These are phyloP conservation scores for Phenganax stokvisi DNA, from an alignment of 92 coral and sea anemone genomes.

Conservation along the genomic window DNA sequence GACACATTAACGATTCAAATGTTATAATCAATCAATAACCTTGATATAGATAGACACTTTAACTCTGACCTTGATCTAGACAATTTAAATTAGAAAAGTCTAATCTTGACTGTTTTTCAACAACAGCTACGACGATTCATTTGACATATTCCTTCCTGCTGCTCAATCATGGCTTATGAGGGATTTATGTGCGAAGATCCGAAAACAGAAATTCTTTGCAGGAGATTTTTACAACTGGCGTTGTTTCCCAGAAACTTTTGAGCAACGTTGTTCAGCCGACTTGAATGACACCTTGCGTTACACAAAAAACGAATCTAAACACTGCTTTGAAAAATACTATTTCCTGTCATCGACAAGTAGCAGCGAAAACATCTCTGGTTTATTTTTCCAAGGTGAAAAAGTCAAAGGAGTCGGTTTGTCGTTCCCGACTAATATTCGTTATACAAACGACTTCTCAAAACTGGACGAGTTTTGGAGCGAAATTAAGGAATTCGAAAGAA, in stretches of 20 bases:
- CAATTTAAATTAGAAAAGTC: too few species aligned
- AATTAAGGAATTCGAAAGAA: slow-evolving; percentile 50
- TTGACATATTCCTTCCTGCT: slow-evolving; percentile 52
- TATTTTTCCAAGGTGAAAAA: slow-evolving; percentile 3
- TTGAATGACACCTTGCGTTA: background rate
- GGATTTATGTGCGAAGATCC: slow-evolving; percentile 50
- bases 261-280: background rate
- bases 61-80: too few species aligned
- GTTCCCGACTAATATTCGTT: slow-evolving; percentile 54
- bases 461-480: slow-evolving; percentile 68
- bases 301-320: too few species aligned
- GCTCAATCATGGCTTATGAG: slow-evolving; percentile 62
- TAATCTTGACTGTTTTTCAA: too few species aligned
- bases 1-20: too few species aligned
- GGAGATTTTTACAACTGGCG: background rate
- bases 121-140: slow-evolving; percentile 45
- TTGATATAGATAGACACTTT: too few species aligned
- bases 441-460: slow-evolving; percentile 51
- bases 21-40: too few species aligned
- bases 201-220: slow-evolving; percentile 52
- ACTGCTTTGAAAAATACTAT: background rate
- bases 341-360: background rate
- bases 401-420: slow-evolving; percentile 44
- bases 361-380: background rate
- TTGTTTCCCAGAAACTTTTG: slow-evolving; percentile 46